Conservation (phyloP, 2,888 invertebrate genomes). For the Lycocerus yunnanus region DNA sequence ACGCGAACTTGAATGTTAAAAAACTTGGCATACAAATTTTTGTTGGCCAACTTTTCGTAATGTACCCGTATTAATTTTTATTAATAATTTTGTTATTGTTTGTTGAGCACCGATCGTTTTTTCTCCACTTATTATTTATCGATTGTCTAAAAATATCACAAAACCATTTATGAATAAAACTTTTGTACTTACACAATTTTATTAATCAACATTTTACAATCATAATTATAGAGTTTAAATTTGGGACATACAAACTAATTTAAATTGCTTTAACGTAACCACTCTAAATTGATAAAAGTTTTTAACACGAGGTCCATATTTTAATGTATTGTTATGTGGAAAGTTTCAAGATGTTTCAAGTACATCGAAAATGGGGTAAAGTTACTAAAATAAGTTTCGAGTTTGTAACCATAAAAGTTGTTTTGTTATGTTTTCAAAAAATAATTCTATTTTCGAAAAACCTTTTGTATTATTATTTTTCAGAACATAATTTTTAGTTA, state of each 20-base stretch:
- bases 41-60: not conserved
- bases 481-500: not conserved
- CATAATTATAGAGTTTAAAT: not conserved
- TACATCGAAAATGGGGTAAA: not conserved
- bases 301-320: not conserved
- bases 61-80: not conserved
- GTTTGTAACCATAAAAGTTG: not conserved
- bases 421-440: not conserved
- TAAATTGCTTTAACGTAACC: not conserved
- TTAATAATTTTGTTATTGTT: not conserved
- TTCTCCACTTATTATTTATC: not conserved
- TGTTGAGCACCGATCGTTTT: not conserved
- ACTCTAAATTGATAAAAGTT: not conserved
- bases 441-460: not conserved
- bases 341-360: not conserved
- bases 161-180: not conserved
- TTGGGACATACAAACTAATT: not conserved
- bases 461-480: not conserved
- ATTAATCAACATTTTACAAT: not conserved
- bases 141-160: constrained; percentile 1
- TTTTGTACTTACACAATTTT: not conserved
- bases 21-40: not conserved
- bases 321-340: not conserved
- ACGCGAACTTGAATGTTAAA: not conserved
- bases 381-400: not conserved